Evolutionary conservation across 2,797 vertebrate species (phyloP), one percentile per base, ranked within the genome.

Genomic region (Pagetopsis macropterus): DNA sequence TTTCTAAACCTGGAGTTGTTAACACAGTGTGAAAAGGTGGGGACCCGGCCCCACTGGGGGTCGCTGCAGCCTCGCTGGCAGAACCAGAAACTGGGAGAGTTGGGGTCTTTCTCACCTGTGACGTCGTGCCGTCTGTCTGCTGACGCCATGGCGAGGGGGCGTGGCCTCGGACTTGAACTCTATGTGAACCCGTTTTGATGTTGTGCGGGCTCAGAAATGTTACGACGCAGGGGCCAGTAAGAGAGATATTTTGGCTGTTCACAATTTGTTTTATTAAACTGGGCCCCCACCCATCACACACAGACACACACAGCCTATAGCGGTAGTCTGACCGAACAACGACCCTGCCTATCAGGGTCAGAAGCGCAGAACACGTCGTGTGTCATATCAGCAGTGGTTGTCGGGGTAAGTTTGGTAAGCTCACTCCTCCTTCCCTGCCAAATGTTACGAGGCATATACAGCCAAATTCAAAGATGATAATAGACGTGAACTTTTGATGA

Each of bases 401-500:
- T 84, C 58, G 21, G 84, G 70, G 48, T 70, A 76, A 77, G 72
- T 88, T 89, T 72, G 72, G 73, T 58, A 40, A 68, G 27, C 75
- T 79, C 33, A 9, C 74, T 70, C 79, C 74, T 73, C 55, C 54
- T 46, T 62, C 74, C 10, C 66, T 40, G 41, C 51, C 67, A 81
- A 85, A 21, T 63, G 70, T 81, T 83, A 72, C 17, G 40, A 86
- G 86, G 79, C 77, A 58, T 67, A 61, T 78, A 75, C 64, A 37
- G 61, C 67, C 70, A 82, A 83, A 79, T 79, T 79, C 60, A 44
- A 6, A 16, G 9, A 86, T 54, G 65, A 73, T 76, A 78, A 79
- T 54, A 66, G 76, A 85, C 72, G 15, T 94, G 93, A 94, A 93
- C 94, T 91, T 85, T 82, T 19, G 61, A 65, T 94, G 92, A 94